Evolutionary conservation across 2,888 invertebrate species (phyloP).

Genomic region (Oxycera nigricornis): DNA sequence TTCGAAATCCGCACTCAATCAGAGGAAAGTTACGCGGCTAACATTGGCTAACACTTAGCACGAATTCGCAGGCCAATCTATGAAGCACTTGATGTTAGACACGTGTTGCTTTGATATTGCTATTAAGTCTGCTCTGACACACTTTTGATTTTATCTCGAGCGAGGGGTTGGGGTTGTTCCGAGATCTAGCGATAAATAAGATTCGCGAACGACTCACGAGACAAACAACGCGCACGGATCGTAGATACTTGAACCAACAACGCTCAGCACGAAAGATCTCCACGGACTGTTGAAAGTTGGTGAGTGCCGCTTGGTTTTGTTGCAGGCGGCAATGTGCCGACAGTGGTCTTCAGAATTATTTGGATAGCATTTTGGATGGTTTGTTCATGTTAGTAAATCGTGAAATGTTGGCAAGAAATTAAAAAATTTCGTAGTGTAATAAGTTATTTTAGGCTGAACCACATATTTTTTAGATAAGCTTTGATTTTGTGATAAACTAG

Average conservation of each 20-base stretch:
- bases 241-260: neutral
- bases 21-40: too few species aligned
- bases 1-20: too few species aligned
- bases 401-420: too few species aligned
- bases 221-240: neutral
- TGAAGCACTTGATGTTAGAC: neutral
- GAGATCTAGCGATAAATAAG: neutral
- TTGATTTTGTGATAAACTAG: too few species aligned
- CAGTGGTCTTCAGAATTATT: neutral
- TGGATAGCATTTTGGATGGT: too few species aligned
- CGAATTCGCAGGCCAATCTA: too few species aligned
- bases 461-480: too few species aligned
- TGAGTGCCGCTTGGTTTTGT: slow-evolving; percentile 40
- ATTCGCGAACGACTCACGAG: neutral
- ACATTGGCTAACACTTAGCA: neutral
- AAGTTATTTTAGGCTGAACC: too few species aligned
- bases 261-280: slow-evolving; percentile 16
- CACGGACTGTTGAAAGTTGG: slow-evolving; percentile 34
- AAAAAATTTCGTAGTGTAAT: too few species aligned
- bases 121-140: neutral
- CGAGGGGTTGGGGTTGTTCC: neutral
- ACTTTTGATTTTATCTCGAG: neutral
- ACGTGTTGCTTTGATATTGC: neutral
- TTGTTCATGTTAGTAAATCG: too few species aligned
- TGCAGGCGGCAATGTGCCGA: slow-evolving; percentile 23